Percentiles rank a stretch among this genome's conserved stretches.
phyloP scores from a whole-genome alignment of 2,113 vertebrate species.

The Myrmophylax atrothorax region DNA sequence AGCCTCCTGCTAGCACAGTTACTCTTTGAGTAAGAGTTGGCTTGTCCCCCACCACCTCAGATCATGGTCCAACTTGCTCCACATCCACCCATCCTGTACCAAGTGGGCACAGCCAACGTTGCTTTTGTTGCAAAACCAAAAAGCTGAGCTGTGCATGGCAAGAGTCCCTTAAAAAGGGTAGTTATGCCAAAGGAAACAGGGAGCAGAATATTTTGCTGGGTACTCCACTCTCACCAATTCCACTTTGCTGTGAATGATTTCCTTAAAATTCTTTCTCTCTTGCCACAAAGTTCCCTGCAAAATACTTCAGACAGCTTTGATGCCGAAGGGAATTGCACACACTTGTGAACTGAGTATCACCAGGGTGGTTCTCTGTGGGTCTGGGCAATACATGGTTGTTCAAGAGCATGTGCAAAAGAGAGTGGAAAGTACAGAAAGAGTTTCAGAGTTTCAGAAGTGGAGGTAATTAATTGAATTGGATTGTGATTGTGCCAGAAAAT shows the following conservation, averaged over 20 bases:
- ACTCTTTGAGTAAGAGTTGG: neutral
- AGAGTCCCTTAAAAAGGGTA: neutral
- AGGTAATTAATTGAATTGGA: neutral
- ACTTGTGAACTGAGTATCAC: accelerated
- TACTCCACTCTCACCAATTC: neutral
- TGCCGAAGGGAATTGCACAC: neutral
- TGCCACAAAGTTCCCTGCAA: neutral
- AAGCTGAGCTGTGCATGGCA: neutral
- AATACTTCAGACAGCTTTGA: accelerated
- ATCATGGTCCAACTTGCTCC: neutral
- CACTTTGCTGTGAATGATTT: neutral
- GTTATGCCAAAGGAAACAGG: neutral
- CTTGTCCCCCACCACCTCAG: neutral
- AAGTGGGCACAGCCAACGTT: neutral
- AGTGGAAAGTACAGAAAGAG: neutral
- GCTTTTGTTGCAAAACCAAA: neutral
- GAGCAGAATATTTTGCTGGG: neutral
- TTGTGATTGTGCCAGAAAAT: neutral
- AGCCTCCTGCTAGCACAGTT: neutral
- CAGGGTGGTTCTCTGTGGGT: neutral
- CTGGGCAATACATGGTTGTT: neutral
- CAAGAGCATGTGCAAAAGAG: neutral
- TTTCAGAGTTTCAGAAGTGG: neutral
- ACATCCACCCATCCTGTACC: neutral
- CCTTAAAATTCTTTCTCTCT: neutral